Conservation (phyloP, 1,140 invertebrate species). For the Globodera rostochiensis region DNA sequence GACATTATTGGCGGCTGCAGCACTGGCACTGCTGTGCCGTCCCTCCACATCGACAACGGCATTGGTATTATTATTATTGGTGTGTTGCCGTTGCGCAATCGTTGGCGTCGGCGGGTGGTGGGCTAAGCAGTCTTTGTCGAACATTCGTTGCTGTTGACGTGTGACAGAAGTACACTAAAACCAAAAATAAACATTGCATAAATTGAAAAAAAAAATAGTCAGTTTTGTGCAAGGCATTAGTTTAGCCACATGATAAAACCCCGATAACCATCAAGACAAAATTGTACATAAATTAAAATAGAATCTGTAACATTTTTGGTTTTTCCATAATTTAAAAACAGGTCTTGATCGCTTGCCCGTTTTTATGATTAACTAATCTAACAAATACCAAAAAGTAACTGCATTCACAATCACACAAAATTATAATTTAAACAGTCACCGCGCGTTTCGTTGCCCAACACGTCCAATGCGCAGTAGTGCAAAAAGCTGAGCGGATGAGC, state of each 20-base stretch:
- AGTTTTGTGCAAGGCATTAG: no score
- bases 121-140: no score
- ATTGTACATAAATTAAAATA: conserved; percentile 12
- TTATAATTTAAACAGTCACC: conserved; percentile 12
- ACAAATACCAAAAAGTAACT: neutral
- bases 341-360: no score
- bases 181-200: no score
- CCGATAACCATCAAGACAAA: neutral
- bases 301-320: neutral
- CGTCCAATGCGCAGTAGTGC: conserved; percentile 29
- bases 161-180: no score
- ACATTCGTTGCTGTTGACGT: neutral
- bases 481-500: conserved; percentile 37
- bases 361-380: no score
- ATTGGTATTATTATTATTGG: no score
- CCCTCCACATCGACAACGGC: neutral
- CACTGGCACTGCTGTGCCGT: neutral
- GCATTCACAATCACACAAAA: neutral
- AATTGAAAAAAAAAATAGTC: neutral
- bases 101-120: no score
- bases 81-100: no score
- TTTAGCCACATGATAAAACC: neutral
- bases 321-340: neutral
- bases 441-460: conserved; percentile 37
- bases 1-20: no score